Base-by-base conservation (phyloP, 2,888 invertebrate genomes). In the Ormyrus thymus region DNA sequence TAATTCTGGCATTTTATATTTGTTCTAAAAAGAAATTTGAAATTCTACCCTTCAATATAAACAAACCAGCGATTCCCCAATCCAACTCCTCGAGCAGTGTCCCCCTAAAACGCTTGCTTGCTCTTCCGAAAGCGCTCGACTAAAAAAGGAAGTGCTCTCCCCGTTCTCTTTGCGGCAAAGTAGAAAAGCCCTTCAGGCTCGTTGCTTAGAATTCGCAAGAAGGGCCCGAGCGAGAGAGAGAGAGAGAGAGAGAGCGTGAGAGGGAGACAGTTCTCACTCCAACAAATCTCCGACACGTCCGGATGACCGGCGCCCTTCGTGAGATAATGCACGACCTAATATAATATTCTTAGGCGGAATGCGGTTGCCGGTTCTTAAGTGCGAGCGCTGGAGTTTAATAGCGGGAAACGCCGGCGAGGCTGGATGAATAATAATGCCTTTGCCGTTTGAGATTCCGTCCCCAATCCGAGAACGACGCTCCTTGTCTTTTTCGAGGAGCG, bases 261-360 rank as follows among this genome's bases (percentile, higher is more conserved):
- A 9, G 46, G 13, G 43, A 6, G 61, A 69, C 29, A 29, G 29
- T 29, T 29, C 29, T 29, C 29, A 29, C 29, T 29, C 29, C 29
- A 29, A 79, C 79, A 83, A 81, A 82, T 82, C 83, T 74, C 79
- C 64, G 62, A 79, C 81, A 82, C 78, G 81, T 80, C 79, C 75
- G 76, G 62, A 80, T 81, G 81, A 74, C 81, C 81, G 71, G 48
- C 15, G 15, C 62, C 72, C 53, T 58, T 74, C 50, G 69, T 64
- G 64, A 69, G 79, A 79, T 87, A 86, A 86, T 84, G 83, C 84
- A 86, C 84, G 84, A 85, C 78, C 86, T 86, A 83, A 87, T 87
- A 86, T 87, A 87, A 86, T 87, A 87, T 87, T 88, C 87, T 85
- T 84, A 84, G 86, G 85, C 83, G 82, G 83, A 83, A 84, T 84